Conservation (phyloP, 2,888 invertebrate species). For the Melinaea menophilus region DNA sequence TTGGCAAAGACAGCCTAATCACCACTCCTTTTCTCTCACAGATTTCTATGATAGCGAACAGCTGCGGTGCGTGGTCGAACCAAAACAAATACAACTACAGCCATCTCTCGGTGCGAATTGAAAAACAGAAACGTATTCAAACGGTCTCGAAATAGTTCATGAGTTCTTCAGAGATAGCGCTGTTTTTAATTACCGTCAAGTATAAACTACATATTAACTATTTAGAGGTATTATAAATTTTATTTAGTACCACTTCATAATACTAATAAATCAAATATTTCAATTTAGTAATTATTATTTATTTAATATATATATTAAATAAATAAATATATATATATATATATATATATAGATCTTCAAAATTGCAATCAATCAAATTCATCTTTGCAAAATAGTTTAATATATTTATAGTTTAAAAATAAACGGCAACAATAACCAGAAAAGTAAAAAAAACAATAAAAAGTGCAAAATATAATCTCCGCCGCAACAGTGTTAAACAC, state of each 20-base stretch:
- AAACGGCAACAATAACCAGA: not conserved
- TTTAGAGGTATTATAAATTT: not conserved
- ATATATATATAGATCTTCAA: too few relatives aligned
- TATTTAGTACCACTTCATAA: too few relatives aligned
- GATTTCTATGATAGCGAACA: constrained; percentile 76
- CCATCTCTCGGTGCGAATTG: constrained; percentile 45
- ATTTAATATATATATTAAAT: too few relatives aligned
- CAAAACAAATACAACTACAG: constrained; percentile 70
- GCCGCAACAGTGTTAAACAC: constrained; percentile 56
- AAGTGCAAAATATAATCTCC: constrained; percentile 42
- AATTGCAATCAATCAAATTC: too few relatives aligned
- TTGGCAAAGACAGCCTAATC: constrained; percentile 71
- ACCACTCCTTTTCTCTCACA: constrained; percentile 78
- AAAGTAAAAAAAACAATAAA: constrained; percentile 11
- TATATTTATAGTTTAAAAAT: not conserved
- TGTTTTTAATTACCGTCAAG: not conserved
- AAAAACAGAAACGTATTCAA: not conserved
- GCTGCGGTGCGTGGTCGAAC: constrained; percentile 71
- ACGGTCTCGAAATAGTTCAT: not conserved
- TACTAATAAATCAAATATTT: too few relatives aligned
- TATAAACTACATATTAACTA: constrained; percentile 1
- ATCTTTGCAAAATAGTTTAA: not conserved
- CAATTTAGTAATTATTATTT: too few relatives aligned
- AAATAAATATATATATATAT: too few relatives aligned
- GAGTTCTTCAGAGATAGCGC: constrained; percentile 9